Evolutionary conservation across 2,113 vertebrate genomes (phyloP).

Genomic region (Pteruthius melanotis): DNA sequence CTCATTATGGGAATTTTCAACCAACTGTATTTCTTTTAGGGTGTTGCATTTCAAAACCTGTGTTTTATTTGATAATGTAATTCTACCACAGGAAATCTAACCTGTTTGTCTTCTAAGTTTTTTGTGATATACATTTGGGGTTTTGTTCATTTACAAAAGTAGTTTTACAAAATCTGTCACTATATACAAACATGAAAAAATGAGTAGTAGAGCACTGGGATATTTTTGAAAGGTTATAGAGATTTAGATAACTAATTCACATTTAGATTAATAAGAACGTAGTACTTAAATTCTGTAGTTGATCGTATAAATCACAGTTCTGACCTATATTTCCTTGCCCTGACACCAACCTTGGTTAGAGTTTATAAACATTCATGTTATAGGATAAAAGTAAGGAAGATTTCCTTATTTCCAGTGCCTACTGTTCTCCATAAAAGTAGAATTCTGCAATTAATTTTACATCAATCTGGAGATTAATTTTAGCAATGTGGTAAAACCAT

Average conservation of each 20-base stretch:
- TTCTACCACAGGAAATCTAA: slow-evolving; percentile 5
- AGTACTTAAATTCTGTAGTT: background rate
- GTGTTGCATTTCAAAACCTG: slow-evolving; percentile 16
- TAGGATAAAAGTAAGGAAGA: background rate
- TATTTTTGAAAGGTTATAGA: background rate
- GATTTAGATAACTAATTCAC: background rate
- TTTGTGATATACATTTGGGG: background rate
- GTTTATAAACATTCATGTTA: background rate
- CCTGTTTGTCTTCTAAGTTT: background rate
- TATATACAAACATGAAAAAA: background rate
- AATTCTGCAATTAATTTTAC: background rate
- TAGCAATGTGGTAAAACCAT: background rate
- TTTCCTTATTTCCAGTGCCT: background rate
- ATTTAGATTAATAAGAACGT: background rate
- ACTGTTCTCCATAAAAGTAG: background rate
- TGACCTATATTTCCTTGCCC: background rate
- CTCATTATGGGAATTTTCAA: slow-evolving; percentile 45
- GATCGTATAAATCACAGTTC: background rate
- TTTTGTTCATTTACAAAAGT: background rate
- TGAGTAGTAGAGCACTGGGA: background rate
- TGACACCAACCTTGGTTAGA: background rate
- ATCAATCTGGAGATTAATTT: background rate
- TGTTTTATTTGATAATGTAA: slow-evolving; percentile 23
- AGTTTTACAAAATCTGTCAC: background rate
- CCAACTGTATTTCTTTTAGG: slow-evolving; percentile 15